A percentile compares a stretch with the other conserved stretches of the same genome.
These are phyloP conservation scores for Lysandra coridon DNA, from an alignment of 2,888 invertebrate species.

Conservation along the genomic window DNA sequence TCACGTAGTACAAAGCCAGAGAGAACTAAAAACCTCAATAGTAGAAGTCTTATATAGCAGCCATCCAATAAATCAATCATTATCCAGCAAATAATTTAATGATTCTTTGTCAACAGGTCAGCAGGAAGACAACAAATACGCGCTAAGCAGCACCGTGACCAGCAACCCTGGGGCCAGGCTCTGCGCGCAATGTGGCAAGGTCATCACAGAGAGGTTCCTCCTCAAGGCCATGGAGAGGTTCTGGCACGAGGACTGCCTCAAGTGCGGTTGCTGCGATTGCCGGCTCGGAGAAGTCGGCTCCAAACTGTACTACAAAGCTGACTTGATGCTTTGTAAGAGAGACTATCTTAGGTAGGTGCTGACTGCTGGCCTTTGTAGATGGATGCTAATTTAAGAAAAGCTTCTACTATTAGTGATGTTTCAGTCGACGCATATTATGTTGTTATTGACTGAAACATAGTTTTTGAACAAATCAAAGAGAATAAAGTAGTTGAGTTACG, in stretches of 20 bases:
- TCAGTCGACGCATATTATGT: no score
- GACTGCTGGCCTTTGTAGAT: not conserved
- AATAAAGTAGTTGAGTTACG: not conserved
- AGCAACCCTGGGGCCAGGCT: slow-evolving; percentile 76
- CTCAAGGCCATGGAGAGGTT: slow-evolving; percentile 92
- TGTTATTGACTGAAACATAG: not conserved
- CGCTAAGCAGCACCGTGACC: slow-evolving; percentile 59
- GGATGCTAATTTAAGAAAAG: not conserved
- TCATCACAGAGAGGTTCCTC: slow-evolving; percentile 90
- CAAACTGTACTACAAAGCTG: slow-evolving; percentile 93
- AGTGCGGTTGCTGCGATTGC: slow-evolving; percentile 95
- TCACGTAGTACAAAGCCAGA: no score
- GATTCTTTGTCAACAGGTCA: slow-evolving; percentile 56
- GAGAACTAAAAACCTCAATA: no score
- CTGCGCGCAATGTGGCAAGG: slow-evolving; percentile 92
- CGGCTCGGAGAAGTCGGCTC: slow-evolving; percentile 96
- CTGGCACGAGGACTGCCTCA: slow-evolving; percentile 97
- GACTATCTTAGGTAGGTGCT: slow-evolving; percentile 90
- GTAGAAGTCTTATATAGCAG: no score
- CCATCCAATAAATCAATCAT: no score
- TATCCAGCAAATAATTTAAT: no score
- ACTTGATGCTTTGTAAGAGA: slow-evolving; percentile 93
- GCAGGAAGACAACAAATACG: slow-evolving; percentile 73
- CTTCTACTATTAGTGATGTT: no score
- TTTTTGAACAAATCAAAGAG: not conserved